Evolutionary conservation across 2,888 invertebrate species (phyloP).

Genomic region (Choristoneura rosaceana): DNA sequence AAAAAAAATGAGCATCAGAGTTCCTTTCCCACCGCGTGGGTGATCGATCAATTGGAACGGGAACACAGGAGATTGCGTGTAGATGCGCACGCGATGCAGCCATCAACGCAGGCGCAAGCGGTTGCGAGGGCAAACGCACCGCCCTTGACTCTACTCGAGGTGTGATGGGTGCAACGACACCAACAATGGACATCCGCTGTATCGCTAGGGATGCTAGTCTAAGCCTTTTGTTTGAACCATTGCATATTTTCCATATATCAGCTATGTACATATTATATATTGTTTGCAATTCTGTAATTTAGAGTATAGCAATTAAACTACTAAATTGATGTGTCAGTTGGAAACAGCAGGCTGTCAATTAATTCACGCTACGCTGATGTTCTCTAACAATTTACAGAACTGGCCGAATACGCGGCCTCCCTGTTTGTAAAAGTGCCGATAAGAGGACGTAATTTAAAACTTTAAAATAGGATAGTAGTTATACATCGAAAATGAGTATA

Average conservation of each 20-base stretch:
- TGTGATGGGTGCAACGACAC: constrained; percentile 70
- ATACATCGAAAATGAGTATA: background rate
- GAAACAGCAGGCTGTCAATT: too few species aligned
- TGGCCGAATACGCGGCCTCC: background rate
- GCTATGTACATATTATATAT: background rate
- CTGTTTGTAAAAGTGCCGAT: too few species aligned
- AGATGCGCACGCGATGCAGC: constrained; percentile 60
- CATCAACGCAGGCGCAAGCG: constrained; percentile 48
- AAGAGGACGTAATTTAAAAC: too few species aligned
- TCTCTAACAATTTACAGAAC: background rate
- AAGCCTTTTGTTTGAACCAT: background rate
- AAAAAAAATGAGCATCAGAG: constrained; percentile 4
- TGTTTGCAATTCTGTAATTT: background rate
- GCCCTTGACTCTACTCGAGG: constrained; percentile 74
- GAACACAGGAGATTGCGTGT: constrained; percentile 59
- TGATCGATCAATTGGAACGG: constrained; percentile 47
- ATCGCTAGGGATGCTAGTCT: constrained; percentile 4
- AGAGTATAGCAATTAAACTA: too few species aligned
- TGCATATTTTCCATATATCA: background rate
- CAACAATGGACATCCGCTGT: constrained; percentile 37
- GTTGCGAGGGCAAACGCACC: constrained; percentile 42
- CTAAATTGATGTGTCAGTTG: too few species aligned
- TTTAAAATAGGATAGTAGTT: too few species aligned
- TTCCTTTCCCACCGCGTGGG: constrained; percentile 46
- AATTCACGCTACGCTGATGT: background rate